phyloP scores from a whole-genome alignment of 2,888 invertebrate species.

The Ctenicera cuprea region DNA sequence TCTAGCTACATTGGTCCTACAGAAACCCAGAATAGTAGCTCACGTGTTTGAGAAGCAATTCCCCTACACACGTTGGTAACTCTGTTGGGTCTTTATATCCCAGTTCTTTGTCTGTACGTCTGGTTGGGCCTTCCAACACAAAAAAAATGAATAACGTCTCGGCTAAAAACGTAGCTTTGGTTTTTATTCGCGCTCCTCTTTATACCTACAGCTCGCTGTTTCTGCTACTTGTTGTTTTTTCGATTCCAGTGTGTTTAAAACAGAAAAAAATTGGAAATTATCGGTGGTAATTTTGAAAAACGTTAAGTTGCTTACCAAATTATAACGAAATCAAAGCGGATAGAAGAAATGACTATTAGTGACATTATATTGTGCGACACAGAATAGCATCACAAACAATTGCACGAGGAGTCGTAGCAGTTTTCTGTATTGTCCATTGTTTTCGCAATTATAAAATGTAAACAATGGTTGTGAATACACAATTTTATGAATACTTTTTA shows the following conservation, averaged over 20 bases:
- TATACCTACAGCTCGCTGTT: background rate
- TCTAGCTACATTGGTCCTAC: conserved; percentile 51
- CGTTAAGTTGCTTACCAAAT: background rate
- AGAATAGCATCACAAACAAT: conserved; percentile 52
- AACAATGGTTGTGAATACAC: background rate
- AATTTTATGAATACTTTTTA: too few species aligned
- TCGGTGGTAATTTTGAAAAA: conserved; percentile 8
- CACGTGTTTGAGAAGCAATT: conserved; percentile 30
- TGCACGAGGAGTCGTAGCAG: conserved; percentile 6
- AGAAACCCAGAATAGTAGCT: conserved; percentile 45
- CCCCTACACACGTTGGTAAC: conserved; percentile 41
- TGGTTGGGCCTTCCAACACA: conserved; percentile 53
- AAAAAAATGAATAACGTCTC: conserved; percentile 55
- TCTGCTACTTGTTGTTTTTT: background rate
- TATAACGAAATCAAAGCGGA: background rate
- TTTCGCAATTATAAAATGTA: conserved; percentile 26
- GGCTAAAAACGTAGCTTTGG: conserved; percentile 55
- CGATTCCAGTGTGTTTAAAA: background rate
- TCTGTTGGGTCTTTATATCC: conserved; percentile 44
- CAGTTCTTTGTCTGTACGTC: conserved; percentile 57
- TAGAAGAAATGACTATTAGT: conserved; percentile 7
- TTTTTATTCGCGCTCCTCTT: conserved; percentile 34
- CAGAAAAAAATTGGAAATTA: background rate
- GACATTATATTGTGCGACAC: conserved; percentile 42
- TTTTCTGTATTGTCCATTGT: conserved; percentile 53